Base-by-base conservation (phyloP, 2,797 vertebrate species). In the Tokudaia muenninki region DNA sequence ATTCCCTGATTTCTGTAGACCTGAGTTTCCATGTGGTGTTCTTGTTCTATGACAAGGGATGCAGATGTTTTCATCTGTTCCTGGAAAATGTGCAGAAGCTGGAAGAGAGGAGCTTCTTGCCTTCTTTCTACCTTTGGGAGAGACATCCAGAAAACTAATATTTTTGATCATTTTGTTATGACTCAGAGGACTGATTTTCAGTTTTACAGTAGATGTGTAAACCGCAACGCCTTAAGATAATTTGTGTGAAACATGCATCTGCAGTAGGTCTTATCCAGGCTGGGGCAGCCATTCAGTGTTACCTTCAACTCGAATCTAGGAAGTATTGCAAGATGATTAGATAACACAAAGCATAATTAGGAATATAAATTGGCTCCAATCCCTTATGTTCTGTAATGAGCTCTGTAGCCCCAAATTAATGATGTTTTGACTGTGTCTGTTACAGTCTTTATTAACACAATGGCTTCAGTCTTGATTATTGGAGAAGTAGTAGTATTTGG, bases 311-410 rank as follows among this genome's bases (percentile, higher is more conserved):
- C 0, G 9, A 67, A 31, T 34, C 26, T 50, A 90, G 47, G 92
- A 94, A 82, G 80, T 67, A 24, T 47, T 79, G 59, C 88, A 89
- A 92, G 67, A n/a, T 92, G 82, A 86, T 55, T 92, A 94, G 86
- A 93, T 84, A 59, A 92, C 86, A 55, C 63, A 95, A 72, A 93
- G 72, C 44, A 29, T 97, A 94, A 95, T 95, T 94, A 94, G 74
- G 72, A 90, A 55, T 82, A 65, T 92, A 96, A 97, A 95, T 95
- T 74, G 78, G 44, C 37, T 52, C 67, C 75, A 86, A 52, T 2
- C 67, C 13, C 50, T 70, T 61, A 47, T 70, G 61, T 82, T 96
- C 78, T 47, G 0, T 89, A 75, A 47, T 67, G 59, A 52, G 31
- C 41, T 47, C 34, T 21, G 65, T 7, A 80, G 26, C 75, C 59